Evolutionary conservation across 1,140 invertebrate genomes (phyloP), one percentile per base, ranked within the genome.

Genomic region (Chrysomallon squamiferum): DNA sequence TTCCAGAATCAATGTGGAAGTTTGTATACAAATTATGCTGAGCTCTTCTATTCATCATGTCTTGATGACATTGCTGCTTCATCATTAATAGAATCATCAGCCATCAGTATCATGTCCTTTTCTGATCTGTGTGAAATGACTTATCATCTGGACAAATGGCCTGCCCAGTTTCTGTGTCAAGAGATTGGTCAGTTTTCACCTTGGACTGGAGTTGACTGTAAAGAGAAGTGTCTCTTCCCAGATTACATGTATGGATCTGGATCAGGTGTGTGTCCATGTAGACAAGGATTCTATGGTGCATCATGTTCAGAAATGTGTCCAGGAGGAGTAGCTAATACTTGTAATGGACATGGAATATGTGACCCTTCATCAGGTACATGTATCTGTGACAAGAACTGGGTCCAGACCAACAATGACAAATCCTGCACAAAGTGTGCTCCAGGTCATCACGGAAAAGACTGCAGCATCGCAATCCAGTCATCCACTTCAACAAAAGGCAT

Each of bases 391-490:
- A 25, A 41, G 5, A 72, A 70, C 33, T 74, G 75, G 75, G 58
- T 41, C 3, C 65, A 57, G 13, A n/a, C 41, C 2, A 50, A 69
- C n/a, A n/a, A n/a, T n/a, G n/a, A n/a, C n/a, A n/a, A n/a, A n/a
- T n/a, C n/a, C 45, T 76, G 75, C 58, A 62, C 66, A 2, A 22
- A 6, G 2, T 76, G 75, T 69, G 57, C 54, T 13, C 2, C 29
- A 33, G 70, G 68, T 9, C 74, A 68, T 65, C 58, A 58, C n/a
- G 75, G 75, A n/a, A n/a, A 50, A 2, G 68, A 72, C 59, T 76
- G 75, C 58, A 66, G 65, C 13, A 43, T 74, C 0, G 22, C 49
- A 35, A 43, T 69, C 6, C 69, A 71, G 30, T 32, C 64, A 33
- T 22, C 41, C 0, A 0, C 22, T 7, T 25, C 47, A 4, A 25